Evolutionary conservation across 2,113 vertebrate genomes (phyloP).

Genomic region (Neolamprologus sp.): DNA sequence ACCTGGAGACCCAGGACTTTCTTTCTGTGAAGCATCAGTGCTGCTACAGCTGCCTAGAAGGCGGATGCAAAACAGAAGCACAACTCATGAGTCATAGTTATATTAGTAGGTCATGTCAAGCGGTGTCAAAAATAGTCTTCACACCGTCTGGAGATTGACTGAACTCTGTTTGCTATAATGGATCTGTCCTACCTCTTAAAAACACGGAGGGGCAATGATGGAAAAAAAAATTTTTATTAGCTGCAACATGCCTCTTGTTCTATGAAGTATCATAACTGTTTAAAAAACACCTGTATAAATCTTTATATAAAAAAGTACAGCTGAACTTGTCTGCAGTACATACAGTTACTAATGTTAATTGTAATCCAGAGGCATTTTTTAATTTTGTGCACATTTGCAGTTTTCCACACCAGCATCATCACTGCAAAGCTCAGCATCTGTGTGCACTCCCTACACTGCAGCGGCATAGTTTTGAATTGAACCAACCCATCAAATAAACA

Average conservation of each 20-base stretch:
- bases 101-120: neutral
- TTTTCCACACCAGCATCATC: neutral
- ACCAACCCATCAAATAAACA: neutral
- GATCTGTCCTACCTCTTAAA: neutral
- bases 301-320: neutral
- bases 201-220: neutral
- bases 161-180: neutral
- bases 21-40: neutral
- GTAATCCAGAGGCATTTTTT: neutral
- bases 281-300: neutral
- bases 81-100: neutral
- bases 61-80: neutral
- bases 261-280: neutral
- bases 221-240: rapidly evolving
- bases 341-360: neutral
- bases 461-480: neutral
- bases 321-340: neutral
- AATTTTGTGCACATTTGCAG: neutral
- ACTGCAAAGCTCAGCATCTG: neutral
- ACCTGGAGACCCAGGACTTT: neutral
- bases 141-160: neutral
- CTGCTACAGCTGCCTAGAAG: neutral
- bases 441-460: neutral
- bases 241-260: neutral
- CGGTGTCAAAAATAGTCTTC: neutral